Conservation (phyloP, 2,888 invertebrate species). For the Gnatocerus cornutus region DNA sequence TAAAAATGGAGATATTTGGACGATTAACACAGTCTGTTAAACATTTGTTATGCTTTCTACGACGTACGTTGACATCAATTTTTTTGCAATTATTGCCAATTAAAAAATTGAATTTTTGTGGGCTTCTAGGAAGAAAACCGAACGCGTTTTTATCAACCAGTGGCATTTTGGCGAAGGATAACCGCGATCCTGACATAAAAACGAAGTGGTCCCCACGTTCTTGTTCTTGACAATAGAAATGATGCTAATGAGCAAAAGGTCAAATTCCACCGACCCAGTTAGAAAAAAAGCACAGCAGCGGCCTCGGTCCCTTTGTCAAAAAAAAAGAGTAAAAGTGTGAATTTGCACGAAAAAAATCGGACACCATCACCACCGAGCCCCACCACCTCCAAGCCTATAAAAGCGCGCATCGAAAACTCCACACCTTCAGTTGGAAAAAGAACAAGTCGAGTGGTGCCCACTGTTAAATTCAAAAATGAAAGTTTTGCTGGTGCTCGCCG, state of each 20-base stretch:
- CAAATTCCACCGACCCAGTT: background rate
- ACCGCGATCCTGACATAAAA: background rate
- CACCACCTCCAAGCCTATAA: constrained; percentile 39
- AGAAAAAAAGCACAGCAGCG: too few species aligned
- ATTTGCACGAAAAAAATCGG: constrained; percentile 1
- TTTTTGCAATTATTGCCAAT: background rate
- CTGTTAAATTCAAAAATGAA: constrained; percentile 71
- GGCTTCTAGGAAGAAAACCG: too few species aligned
- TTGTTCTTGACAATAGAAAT: too few species aligned
- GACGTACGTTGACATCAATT: background rate
- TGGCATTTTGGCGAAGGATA: background rate
- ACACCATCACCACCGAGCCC: constrained; percentile 37
- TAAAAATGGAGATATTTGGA: background rate
- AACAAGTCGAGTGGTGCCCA: constrained; percentile 25
- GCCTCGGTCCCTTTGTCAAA: too few species aligned
- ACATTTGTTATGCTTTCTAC: background rate
- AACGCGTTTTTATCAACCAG: too few species aligned
- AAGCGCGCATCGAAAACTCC: constrained; percentile 24
- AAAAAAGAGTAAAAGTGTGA: constrained; percentile 1
- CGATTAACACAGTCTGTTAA: background rate
- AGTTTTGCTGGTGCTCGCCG: constrained; percentile 71
- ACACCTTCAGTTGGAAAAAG: constrained; percentile 45
- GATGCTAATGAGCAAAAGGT: too few species aligned
- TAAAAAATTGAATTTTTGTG: background rate
- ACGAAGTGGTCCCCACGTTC: too few species aligned